These are phyloP conservation scores for Scaptomyza pallida DNA, from an alignment of 1,140 invertebrate species.

Conservation along the genomic window DNA sequence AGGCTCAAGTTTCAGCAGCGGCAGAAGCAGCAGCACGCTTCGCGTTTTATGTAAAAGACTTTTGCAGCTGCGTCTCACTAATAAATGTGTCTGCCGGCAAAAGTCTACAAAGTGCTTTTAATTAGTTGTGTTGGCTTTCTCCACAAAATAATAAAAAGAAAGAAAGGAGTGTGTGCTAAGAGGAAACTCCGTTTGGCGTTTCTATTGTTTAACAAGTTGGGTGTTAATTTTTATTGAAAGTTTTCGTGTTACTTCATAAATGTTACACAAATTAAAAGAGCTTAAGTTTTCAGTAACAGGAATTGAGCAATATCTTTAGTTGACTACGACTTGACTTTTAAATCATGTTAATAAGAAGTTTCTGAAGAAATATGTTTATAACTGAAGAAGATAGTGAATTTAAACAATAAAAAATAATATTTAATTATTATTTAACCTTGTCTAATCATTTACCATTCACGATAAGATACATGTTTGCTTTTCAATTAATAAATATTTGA, in stretches of 20 bases:
- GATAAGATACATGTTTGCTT: too few species aligned
- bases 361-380: too few species aligned
- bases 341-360: too few species aligned
- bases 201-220: slow-evolving; percentile 49
- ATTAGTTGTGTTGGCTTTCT: slow-evolving; percentile 69
- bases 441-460: too few species aligned
- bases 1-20: slow-evolving; percentile 63
- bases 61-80: slow-evolving; percentile 54
- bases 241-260: slow-evolving; percentile 39
- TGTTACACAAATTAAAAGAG: slow-evolving; percentile 35
- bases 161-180: slow-evolving; percentile 12
- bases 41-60: slow-evolving; percentile 18
- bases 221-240: slow-evolving; percentile 58
- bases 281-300: slow-evolving; percentile 9
- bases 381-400: too few species aligned
- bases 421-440: too few species aligned
- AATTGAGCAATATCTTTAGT: not conserved
- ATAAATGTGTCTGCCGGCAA: slow-evolving; percentile 58
- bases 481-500: too few species aligned
- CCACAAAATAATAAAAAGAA: slow-evolving; percentile 1
- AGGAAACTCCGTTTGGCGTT: slow-evolving; percentile 5
- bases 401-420: too few species aligned
- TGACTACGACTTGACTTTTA: not conserved
- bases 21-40: slow-evolving; percentile 14
- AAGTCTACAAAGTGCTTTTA: slow-evolving; percentile 70